Percentiles rank a stretch among this genome's conserved stretches.
These are phyloP conservation scores for Aphelenchoides besseyi DNA, from an alignment of 1,140 invertebrate genomes.

Conservation along the genomic window DNA sequence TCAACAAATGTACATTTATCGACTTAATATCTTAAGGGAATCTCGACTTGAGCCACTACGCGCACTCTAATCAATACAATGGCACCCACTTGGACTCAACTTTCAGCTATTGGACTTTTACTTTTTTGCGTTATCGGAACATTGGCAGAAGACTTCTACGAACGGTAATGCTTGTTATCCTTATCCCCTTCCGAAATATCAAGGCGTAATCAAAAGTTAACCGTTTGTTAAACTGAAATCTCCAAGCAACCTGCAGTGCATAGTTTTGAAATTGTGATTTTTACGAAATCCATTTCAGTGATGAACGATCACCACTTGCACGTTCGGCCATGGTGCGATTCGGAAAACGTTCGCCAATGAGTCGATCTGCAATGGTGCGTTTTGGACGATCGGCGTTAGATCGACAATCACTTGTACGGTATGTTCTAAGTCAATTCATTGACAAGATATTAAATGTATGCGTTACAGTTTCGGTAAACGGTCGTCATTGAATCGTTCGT, in stretches of 20 bases:
- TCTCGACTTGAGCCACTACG: not conserved
- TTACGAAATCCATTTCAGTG: not conserved
- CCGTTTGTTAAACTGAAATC: not conserved
- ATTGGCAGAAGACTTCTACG: not conserved
- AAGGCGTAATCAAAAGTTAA: too few relatives aligned
- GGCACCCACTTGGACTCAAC: not conserved
- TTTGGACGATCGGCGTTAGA: slow-evolving; percentile 25
- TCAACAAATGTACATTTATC: too few relatives aligned
- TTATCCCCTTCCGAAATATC: not conserved
- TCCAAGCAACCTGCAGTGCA: too few relatives aligned
- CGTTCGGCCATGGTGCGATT: slow-evolving; percentile 31
- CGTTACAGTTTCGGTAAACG: slow-evolving; percentile 24
- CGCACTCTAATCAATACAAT: not conserved
- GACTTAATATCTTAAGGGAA: too few relatives aligned
- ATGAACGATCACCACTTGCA: slow-evolving; percentile 23
- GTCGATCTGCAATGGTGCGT: slow-evolving; percentile 27
- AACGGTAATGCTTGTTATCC: not conserved
- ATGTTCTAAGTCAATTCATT: not conserved
- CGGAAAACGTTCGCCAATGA: slow-evolving; percentile 29
- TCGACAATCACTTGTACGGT: slow-evolving; percentile 22
- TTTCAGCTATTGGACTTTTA: not conserved
- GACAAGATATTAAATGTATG: not conserved
- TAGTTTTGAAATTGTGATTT: too few relatives aligned
- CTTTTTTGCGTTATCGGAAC: slow-evolving; percentile 6
- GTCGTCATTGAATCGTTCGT: slow-evolving; percentile 19